Evolutionary conservation across 2,888 invertebrate genomes (phyloP), one percentile per base, ranked within the genome.

Genomic region (Eudasyphora cyanicolor): DNA sequence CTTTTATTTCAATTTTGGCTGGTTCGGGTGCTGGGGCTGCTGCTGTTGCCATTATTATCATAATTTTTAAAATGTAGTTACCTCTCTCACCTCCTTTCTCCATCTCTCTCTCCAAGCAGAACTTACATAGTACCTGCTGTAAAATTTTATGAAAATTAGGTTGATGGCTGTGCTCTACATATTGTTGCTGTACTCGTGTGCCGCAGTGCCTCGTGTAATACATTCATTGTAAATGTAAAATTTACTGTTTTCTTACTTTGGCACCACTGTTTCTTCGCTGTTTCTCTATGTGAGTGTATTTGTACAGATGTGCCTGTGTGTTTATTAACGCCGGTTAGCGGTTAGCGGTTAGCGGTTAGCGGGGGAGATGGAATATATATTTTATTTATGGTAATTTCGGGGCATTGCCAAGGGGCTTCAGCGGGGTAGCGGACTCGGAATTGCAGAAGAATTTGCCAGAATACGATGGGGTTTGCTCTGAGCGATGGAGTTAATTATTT

Each of bases 131-230:
- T 32, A 38, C 57, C 45, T 12, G 21, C 32, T 60, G 57, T 57
- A 73, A 35, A 69, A 54, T 74, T 74, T 42, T 83, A 77, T 80
- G 80, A 77, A 83, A 83, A 83, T 83, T 83, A 83, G 83, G 80
- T 78, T 80, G 80, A 77, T 77, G 77, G 74, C 70, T 77, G 42
- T 73, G 64, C 38, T 78, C 64, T 32, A 54, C 60, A 57, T 35
- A 75, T 42, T 67, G 67, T 67, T 24, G 38, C 67, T 67, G 67
- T 64, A 57, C n/a, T 29, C 24, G 14, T 7, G 14, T 7, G 29
- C n/a, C 14, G 60, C 29, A 1, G n/a, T n/a, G 29, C n/a, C 14
- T 29, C 29, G 29, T 60, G 7, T 45, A 45, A 45, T 45, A 45
- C n/a, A n/a, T n/a, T n/a, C n/a, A n/a, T 45, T 45, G 19, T 60